These are phyloP conservation scores for Oncorhynchus keta DNA, from an alignment of 2,113 vertebrate genomes.

Conservation along the genomic window DNA sequence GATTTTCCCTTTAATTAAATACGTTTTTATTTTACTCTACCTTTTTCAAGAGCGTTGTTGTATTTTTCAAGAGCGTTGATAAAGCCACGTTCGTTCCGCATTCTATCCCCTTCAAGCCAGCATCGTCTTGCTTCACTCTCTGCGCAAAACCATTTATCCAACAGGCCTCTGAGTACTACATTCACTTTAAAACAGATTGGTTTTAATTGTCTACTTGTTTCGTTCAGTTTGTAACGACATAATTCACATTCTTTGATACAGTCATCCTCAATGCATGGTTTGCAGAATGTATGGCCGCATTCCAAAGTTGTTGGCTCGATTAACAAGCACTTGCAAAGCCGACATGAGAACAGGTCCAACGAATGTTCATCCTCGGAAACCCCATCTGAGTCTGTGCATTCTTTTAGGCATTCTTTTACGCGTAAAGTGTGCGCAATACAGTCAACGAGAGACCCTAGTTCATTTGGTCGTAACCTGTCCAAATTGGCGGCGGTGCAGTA, in stretches of 20 bases:
- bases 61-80: conserved; percentile 77
- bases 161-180: conserved; percentile 79
- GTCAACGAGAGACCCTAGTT: conserved; percentile 76
- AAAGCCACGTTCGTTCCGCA: conserved; percentile 70
- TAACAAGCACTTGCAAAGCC: conserved; percentile 75
- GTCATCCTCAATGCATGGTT: conserved; percentile 71
- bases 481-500: conserved; percentile 77
- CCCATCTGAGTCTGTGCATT: conserved; percentile 45
- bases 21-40: conserved; percentile 64
- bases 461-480: conserved; percentile 72
- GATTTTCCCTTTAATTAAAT: neutral
- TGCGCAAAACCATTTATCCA: conserved; percentile 81
- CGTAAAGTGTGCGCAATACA: conserved; percentile 74
- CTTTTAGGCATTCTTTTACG: conserved; percentile 75
- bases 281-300: conserved; percentile 86
- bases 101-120: conserved; percentile 74
- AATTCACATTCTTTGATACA: conserved; percentile 47
- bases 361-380: conserved; percentile 44
- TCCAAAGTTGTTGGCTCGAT: conserved; percentile 78
- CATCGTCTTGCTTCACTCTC: conserved; percentile 75
- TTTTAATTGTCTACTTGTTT: conserved; percentile 13
- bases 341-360: conserved; percentile 77
- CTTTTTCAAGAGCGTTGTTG: conserved; percentile 76
- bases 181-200: conserved; percentile 63
- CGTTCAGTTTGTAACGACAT: conserved; percentile 53